Evolutionary conservation across 2,797 vertebrate genomes (phyloP), one percentile per base, ranked within the genome.

Genomic region (Sibirionetta formosa): DNA sequence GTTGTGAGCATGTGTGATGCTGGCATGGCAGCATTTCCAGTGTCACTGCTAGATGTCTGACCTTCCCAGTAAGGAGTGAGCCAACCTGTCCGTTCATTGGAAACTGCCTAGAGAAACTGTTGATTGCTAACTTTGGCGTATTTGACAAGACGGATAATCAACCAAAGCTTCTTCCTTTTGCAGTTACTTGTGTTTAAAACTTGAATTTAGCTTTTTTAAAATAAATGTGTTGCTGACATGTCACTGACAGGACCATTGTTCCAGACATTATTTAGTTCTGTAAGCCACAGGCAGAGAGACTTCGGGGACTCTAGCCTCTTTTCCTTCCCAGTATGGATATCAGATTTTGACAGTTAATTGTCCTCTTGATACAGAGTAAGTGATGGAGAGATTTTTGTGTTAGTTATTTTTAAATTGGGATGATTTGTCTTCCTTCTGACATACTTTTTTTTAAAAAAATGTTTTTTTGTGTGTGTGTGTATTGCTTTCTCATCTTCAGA

Each of bases 161-260:
- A 93, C 96, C 93, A 88, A 96, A 97, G 93, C 68, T 50, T 93
- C 78, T 96, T 82, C 86, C 33, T 94, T 96, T 96, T 88, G 75
- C 85, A 94, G 90, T 95, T 90, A 97, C 75, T 96, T 95, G 73
- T 85, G 64, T 95, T 97, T 88, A 96, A 97, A 94, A 90, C 57
- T 93, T 96, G 85, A 94, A 93, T 90, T 88, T 79, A 87, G 86
- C 70, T 61, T 94, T 95, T 97, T 90, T 78, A 77, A 95, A 95
- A 94, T 92, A 94, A 95, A 92, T 88, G 24, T 93, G 44, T 90
- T 95, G 87, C 71, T 96, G 86, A 90, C 68, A 54, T 70, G 57
- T 65, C 75, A 48, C 87, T 73, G 33, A 94, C 69, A 93, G 79
- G 81, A 84, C 92, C 82, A 48, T 66, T 94, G 51, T 93, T 97